Percentiles rank a stretch among this genome's conserved stretches.
These are phyloP conservation scores for Dynastes maya DNA, from an alignment of 2,888 invertebrate species.

Conservation along the genomic window DNA sequence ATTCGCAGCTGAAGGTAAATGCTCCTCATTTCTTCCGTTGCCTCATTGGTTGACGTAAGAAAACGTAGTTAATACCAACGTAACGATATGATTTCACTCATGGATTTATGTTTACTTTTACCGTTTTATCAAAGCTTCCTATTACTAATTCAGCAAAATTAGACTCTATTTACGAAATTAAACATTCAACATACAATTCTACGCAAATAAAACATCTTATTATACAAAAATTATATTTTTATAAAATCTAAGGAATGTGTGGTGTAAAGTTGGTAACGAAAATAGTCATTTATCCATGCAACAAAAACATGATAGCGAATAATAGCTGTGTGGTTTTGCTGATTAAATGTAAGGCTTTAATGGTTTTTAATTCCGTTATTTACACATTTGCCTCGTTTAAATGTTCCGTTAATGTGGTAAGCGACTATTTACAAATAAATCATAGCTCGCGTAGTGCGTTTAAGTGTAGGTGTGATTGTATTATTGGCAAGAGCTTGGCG, in stretches of 20 bases:
- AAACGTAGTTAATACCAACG: slow-evolving; percentile 60
- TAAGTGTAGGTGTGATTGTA: slow-evolving; percentile 47
- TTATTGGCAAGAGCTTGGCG: slow-evolving; percentile 34
- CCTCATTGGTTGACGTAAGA: slow-evolving; percentile 69
- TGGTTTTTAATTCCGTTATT: slow-evolving; percentile 44
- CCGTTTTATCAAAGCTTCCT: background rate
- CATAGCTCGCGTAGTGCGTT: slow-evolving; percentile 10
- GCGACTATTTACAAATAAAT: slow-evolving; percentile 33
- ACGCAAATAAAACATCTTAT: no score
- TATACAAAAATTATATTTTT: background rate
- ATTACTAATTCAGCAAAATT: background rate
- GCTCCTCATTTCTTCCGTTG: slow-evolving; percentile 68
- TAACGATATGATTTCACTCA: slow-evolving; percentile 30
- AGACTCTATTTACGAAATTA: background rate
- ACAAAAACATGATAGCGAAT: slow-evolving; percentile 54
- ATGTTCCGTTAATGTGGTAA: slow-evolving; percentile 46
- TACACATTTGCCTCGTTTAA: slow-evolving; percentile 31
- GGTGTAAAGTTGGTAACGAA: slow-evolving; percentile 46
- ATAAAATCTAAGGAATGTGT: slow-evolving; percentile 15
- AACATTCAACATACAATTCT: background rate
- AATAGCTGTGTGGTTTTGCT: slow-evolving; percentile 49
- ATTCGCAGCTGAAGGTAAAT: slow-evolving; percentile 71
- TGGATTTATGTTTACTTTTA: slow-evolving; percentile 9
- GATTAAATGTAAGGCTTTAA: slow-evolving; percentile 45
- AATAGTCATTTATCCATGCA: slow-evolving; percentile 49